Percentiles rank a stretch among this genome's conserved stretches.
Evolutionary conservation across 53 echinoderm and acorn worm genomes (phyloP).

Genomic region (Arbacia lixula): DNA sequence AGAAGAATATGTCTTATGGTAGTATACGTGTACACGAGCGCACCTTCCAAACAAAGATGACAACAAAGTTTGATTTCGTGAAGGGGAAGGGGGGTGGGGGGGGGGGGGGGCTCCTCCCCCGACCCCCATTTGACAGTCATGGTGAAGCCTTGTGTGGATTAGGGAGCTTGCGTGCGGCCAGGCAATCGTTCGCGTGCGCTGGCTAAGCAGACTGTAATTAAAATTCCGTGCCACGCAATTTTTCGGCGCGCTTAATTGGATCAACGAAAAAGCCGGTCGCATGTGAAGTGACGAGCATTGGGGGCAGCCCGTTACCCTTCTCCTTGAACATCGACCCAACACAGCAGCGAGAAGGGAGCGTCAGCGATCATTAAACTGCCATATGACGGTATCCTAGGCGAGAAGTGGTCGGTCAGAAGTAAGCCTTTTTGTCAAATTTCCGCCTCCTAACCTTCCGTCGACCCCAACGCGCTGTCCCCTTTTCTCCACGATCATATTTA

Average conservation of each 20-base stretch:
- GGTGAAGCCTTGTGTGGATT: too few species aligned
- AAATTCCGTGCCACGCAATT: constrained; percentile 44
- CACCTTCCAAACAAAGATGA: too few species aligned
- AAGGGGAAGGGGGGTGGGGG: too few species aligned
- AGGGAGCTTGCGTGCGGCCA: constrained; percentile 16
- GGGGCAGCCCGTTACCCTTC: too few species aligned
- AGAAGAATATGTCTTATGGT: too few species aligned
- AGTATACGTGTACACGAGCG: too few species aligned
- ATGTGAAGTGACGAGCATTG: constrained; percentile 21
- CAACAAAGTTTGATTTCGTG: too few species aligned
- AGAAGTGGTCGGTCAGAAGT: constrained; percentile 27
- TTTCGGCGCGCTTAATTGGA: constrained; percentile 51
- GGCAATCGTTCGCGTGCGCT: constrained; percentile 36
- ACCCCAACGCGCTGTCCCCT: constrained; percentile 16
- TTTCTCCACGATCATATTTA: constrained; percentile 10
- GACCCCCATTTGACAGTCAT: too few species aligned
- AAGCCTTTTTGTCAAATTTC: constrained; percentile 33
- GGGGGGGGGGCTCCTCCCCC: too few species aligned
- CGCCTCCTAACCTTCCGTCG: constrained; percentile 44
- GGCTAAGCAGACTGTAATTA: constrained; percentile 46
- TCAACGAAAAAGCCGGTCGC: constrained; percentile 6
- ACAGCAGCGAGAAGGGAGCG: neutral
- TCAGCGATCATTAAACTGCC: constrained; percentile 28
- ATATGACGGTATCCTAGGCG: constrained; percentile 26
- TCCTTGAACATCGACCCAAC: neutral